Conservation (phyloP, 2,113 vertebrate species). For the Eupsittula cactorum region DNA sequence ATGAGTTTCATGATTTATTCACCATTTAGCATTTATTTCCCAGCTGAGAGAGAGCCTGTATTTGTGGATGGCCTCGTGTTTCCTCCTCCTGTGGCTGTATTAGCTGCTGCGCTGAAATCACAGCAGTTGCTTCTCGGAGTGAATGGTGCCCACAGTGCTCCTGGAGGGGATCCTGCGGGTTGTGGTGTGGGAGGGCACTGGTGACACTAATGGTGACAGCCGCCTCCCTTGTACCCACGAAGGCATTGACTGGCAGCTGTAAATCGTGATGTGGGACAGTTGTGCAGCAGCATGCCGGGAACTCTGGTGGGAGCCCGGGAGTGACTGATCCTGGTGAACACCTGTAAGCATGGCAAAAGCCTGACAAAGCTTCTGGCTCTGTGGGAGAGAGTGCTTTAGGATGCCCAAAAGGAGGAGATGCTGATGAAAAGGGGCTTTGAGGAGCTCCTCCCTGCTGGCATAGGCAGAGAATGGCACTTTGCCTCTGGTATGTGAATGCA, state of each 20-base stretch:
- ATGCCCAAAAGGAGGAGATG: neutral
- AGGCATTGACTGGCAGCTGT: neutral
- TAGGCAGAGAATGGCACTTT: neutral
- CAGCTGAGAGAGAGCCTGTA: neutral
- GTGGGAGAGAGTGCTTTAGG: neutral
- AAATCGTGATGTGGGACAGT: neutral
- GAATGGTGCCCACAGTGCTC: neutral
- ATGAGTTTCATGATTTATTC: neutral
- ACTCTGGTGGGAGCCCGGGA: accelerated
- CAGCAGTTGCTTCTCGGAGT: neutral
- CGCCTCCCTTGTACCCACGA: neutral
- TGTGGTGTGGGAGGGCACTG: neutral
- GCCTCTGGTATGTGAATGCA: neutral
- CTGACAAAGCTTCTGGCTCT: neutral
- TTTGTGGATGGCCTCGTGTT: accelerated
- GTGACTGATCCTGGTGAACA: neutral
- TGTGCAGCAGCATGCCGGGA: neutral
- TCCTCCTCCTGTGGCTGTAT: neutral
- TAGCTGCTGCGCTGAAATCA: accelerated
- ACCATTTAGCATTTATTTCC: neutral
- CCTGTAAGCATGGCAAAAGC: neutral
- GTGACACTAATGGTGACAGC: neutral
- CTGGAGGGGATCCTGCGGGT: neutral
- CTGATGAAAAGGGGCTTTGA: neutral
- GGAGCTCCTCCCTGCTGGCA: neutral